Base-by-base conservation (phyloP, 2,888 invertebrate species). In the Heliconius sara region DNA sequence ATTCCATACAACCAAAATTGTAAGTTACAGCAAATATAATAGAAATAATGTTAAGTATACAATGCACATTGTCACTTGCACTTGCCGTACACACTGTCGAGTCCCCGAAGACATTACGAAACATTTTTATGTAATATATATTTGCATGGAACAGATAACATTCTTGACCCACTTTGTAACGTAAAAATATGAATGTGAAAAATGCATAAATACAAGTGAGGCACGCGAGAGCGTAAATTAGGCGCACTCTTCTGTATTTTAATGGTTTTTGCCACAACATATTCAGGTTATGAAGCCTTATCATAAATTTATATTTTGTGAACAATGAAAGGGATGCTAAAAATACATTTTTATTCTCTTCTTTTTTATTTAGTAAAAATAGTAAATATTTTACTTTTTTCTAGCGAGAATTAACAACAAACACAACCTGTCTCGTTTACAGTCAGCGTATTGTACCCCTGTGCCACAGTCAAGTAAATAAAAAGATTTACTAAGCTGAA, bases 221-320 rank as follows among this genome's bases (percentile, higher is more conserved):
- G 57, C 74, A 75, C 75, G 80, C 65, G 78, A 71, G 72, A 75
- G 72, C 80, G 80, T 81, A 81, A 81, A 82, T 77, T 79, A 80
- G 74, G 79, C 65, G 66, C 74, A 80, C 80, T 82, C 81, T 63
- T 70, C 19, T 79, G 79, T 73, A 76, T 77, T 68, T 79, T 72
- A 77, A 78, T 79, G 66, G 66, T 77, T 71, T 68, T 75, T 65
- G n/a, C 60, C 76, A 75, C 68, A 79, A 12, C 68, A 30, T 47
- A 39, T 63, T 27, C 10, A 57, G 5, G 10, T 9, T 65, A 57
- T 27, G 39, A 27, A 57, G 73, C 65, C 16, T 63, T 72, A 25
- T 77, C 52, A 71, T 2, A 52, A 7, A 30, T 19, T 47, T 27
- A 25, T 3, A 47, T 47, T 19, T 30, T 30, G 3, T 25, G 25